These are phyloP conservation scores for Zoroaster sp. DNA, from an alignment of 53 echinoderm and acorn worm species.

Conservation along the genomic window DNA sequence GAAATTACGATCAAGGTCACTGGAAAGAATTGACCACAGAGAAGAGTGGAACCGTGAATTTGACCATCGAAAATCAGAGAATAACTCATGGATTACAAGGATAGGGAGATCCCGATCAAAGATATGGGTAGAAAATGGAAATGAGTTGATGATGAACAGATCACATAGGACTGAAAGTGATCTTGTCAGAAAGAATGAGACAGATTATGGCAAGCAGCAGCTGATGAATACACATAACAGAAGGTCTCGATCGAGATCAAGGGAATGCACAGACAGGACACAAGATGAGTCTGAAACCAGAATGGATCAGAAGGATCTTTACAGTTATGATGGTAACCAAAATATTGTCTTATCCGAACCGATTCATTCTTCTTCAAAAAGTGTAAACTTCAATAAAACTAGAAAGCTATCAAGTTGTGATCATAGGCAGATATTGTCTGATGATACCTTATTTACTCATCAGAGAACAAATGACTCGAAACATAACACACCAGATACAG, in stretches of 20 bases:
- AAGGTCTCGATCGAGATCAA: slow-evolving; percentile 23
- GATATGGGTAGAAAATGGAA: background rate
- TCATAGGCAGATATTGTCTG: background rate
- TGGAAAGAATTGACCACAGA: slow-evolving; percentile 19
- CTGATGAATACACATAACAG: background rate
- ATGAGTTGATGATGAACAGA: background rate
- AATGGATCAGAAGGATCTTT: background rate
- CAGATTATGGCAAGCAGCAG: background rate
- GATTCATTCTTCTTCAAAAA: background rate
- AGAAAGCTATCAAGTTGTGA: background rate
- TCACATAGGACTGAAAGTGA: background rate
- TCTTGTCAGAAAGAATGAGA: background rate
- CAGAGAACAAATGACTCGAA: background rate
- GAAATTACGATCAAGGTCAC: slow-evolving; percentile 19
- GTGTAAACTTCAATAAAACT: background rate
- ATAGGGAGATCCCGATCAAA: background rate
- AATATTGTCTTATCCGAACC: background rate
- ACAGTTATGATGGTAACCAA: background rate
- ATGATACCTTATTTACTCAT: background rate
- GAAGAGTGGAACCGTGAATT: background rate
- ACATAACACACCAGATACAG: background rate
- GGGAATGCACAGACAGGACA: background rate
- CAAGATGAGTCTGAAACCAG: background rate
- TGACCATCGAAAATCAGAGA: background rate
- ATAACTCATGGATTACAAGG: background rate